Evolutionary conservation across 2,888 invertebrate genomes (phyloP).

Genomic region (Lobophora halterata): DNA sequence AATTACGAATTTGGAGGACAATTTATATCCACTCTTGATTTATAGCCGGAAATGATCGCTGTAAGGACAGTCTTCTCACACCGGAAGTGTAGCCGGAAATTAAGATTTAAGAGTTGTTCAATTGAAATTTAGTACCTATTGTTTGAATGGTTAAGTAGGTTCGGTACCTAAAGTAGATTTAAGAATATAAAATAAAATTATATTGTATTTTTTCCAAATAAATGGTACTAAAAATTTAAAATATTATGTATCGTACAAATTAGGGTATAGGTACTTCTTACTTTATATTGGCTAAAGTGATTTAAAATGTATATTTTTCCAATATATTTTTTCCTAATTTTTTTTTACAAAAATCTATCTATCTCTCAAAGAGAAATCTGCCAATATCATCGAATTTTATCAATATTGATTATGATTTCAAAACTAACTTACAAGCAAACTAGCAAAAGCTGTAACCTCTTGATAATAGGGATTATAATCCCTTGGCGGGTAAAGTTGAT

Average conservation of each 20-base stretch:
- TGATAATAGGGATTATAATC: background rate
- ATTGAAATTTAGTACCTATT: background rate
- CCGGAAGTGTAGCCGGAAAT: too few species aligned
- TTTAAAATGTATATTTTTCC: too few species aligned
- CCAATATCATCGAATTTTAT: conserved; percentile 13
- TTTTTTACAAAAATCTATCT: too few species aligned
- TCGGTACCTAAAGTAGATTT: too few species aligned
- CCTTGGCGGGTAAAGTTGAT: background rate
- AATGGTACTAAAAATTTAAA: too few species aligned
- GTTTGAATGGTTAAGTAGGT: background rate
- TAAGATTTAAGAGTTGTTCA: background rate
- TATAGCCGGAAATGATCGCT: conserved; percentile 23
- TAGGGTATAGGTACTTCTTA: too few species aligned
- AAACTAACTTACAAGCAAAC: background rate
- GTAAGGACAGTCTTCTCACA: background rate
- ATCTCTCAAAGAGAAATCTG: conserved; percentile 2
- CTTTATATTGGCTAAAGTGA: too few species aligned
- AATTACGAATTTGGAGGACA: conserved; percentile 46
- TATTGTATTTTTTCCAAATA: too few species aligned
- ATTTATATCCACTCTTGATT: conserved; percentile 41
- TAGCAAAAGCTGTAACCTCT: background rate
- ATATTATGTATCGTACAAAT: too few species aligned
- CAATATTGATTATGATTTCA: conserved; percentile 8
- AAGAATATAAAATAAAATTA: too few species aligned
- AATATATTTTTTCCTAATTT: too few species aligned